Conservation (phyloP, 2,888 invertebrate genomes). For the Nomada goodeniana region DNA sequence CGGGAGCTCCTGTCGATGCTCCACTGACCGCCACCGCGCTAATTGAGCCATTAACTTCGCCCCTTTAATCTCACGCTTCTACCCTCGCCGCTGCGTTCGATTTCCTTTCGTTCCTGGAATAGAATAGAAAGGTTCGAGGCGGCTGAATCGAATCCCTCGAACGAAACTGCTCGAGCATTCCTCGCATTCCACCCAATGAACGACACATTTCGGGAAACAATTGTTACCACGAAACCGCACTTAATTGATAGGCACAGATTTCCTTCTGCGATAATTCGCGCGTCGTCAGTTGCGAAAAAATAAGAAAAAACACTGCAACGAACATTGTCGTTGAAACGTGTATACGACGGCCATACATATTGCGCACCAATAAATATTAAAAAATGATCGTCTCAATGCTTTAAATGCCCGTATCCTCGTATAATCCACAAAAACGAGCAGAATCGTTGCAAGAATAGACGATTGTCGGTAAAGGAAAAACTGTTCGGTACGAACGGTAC, state of each 20-base stretch:
- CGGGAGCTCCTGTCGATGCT: constrained; percentile 49
- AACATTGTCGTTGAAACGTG: no score
- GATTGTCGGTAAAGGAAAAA: not conserved
- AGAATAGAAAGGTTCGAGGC: constrained; percentile 48
- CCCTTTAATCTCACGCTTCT: constrained; percentile 70
- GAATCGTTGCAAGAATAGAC: not conserved
- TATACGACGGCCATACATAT: no score
- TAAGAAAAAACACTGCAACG: not conserved
- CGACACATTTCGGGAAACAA: constrained; percentile 2
- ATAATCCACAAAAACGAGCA: no score
- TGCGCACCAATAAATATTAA: no score
- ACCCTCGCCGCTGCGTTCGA: constrained; percentile 55
- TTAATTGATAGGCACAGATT: not conserved
- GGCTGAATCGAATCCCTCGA: constrained; percentile 47
- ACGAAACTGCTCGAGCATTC: constrained; percentile 34
- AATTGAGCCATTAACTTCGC: constrained; percentile 73
- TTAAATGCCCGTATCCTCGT: no score
- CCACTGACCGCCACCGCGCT: constrained; percentile 57
- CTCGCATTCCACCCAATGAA: constrained; percentile 11
- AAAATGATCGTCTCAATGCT: no score
- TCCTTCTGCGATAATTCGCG: not conserved
- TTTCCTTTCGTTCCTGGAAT: constrained; percentile 67
- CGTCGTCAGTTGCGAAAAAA: not conserved
- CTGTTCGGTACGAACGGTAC: not conserved
- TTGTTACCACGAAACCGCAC: no score